These are phyloP conservation scores for Pristionchus exspectatus DNA, from an alignment of 2,888 invertebrate genomes.

Conservation along the genomic window DNA sequence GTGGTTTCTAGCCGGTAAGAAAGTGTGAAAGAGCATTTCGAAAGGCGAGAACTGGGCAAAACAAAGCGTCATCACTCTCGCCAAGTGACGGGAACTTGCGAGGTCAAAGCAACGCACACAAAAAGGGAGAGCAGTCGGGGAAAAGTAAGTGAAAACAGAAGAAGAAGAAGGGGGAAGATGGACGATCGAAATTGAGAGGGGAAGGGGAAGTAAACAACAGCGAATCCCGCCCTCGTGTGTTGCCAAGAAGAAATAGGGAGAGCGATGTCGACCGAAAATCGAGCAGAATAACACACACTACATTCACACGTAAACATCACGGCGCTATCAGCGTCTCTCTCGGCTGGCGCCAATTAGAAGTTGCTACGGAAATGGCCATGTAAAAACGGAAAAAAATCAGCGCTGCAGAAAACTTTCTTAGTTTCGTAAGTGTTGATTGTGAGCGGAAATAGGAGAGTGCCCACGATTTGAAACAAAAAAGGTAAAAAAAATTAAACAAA, in stretches of 20 bases:
- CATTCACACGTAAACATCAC: not conserved
- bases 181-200: conserved; percentile 4
- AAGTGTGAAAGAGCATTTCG: not conserved
- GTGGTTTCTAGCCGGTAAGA: not conserved
- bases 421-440: not conserved
- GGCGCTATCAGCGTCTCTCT: not conserved
- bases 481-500: too few relatives aligned
- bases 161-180: conserved; percentile 6
- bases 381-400: too few relatives aligned
- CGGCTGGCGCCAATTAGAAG: not conserved
- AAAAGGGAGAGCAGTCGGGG: not conserved
- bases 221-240: not conserved
- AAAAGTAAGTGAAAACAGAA: conserved; percentile 36
- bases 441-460: not conserved
- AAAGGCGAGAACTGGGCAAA: not conserved
- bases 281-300: not conserved
- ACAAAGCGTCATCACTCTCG: not conserved
- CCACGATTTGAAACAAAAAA: too few relatives aligned
- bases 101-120: not conserved
- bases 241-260: not conserved
- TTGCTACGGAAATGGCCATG: not conserved
- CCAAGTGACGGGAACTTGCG: conserved; percentile 6
- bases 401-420: not conserved
- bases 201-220: conserved; percentile 15
- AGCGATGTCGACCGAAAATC: not conserved